Percentiles rank a stretch among this genome's conserved stretches.
phyloP scores from a whole-genome alignment of 2,888 invertebrate genomes.

The Xiphydria camelus region DNA sequence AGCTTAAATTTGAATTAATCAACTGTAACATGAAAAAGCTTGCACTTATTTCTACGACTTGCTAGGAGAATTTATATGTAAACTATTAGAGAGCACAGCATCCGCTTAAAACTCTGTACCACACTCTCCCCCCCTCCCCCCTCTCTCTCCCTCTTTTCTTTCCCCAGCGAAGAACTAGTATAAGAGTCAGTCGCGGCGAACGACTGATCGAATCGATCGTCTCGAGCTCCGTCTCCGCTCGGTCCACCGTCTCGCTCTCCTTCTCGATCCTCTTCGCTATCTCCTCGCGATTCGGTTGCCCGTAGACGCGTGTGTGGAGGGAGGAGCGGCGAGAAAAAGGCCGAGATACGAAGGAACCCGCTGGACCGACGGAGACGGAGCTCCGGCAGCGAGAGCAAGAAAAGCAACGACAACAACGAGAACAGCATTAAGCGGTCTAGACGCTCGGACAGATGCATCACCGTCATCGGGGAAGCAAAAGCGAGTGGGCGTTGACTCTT shows the following conservation, averaged over 20 bases:
- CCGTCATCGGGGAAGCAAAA: constrained; percentile 20
- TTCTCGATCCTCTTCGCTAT: not conserved
- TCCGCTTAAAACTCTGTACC: too few species aligned
- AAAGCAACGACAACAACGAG: constrained; percentile 14
- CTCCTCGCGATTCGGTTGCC: constrained; percentile 1
- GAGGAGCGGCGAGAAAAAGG: constrained; percentile 1
- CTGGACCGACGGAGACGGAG: not conserved
- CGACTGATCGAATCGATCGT: too few species aligned
- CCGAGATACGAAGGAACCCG: constrained; percentile 3
- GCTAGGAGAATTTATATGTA: too few species aligned
- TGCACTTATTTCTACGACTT: too few species aligned
- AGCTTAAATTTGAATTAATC: too few species aligned
- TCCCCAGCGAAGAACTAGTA: constrained; percentile 14
- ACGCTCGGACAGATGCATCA: constrained; percentile 14
- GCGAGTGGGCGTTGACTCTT: constrained; percentile 30
- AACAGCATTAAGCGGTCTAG: constrained; percentile 18
- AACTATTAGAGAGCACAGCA: too few species aligned
- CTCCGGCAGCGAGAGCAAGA: not conserved
- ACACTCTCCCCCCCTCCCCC: too few species aligned
- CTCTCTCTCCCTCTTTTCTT: not conserved
- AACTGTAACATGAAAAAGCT: too few species aligned
- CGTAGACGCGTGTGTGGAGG: constrained; percentile 8
- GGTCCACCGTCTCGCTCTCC: not conserved
- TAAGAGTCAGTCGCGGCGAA: too few species aligned
- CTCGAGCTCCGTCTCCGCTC: too few species aligned